A percentile compares a stretch with the other conserved stretches of the same genome.
These are phyloP conservation scores for Calliopum simillimum DNA, from an alignment of 2,888 invertebrate species.

Conservation along the genomic window DNA sequence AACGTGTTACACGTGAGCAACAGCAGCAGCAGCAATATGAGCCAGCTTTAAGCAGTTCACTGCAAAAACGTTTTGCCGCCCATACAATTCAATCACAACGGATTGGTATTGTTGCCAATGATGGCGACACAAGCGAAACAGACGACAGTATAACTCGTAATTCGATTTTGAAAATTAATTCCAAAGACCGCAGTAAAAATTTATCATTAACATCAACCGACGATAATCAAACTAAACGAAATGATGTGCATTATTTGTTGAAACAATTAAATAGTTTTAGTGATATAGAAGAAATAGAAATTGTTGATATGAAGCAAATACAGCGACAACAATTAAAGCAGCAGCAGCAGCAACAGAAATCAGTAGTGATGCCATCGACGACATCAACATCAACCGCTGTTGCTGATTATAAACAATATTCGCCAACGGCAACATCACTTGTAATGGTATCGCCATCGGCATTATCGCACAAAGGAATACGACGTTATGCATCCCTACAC, in stretches of 20 bases:
- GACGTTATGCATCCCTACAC: constrained; percentile 50
- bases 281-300: constrained; percentile 69
- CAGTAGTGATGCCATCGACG: constrained; percentile 40
- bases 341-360: constrained; percentile 46
- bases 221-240: constrained; percentile 68
- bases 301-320: constrained; percentile 67
- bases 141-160: constrained; percentile 50
- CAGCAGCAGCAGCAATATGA: constrained; percentile 43
- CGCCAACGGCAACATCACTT: constrained; percentile 62
- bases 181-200: constrained; percentile 48
- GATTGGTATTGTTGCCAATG: constrained; percentile 52
- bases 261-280: constrained; percentile 69
- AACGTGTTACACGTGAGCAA: constrained; percentile 44
- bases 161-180: constrained; percentile 48
- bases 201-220: constrained; percentile 51
- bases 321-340: constrained; percentile 54
- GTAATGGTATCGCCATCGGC: constrained; percentile 61
- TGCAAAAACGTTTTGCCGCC: constrained; percentile 34
- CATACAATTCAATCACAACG: constrained; percentile 13
- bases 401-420: constrained; percentile 42
- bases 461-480: constrained; percentile 59
- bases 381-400: constrained; percentile 44
- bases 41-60: constrained; percentile 22
- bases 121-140: constrained; percentile 54
- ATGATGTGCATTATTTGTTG: constrained; percentile 69